A percentile compares a stretch with the other conserved stretches of the same genome.
These are phyloP conservation scores for Acrocyrtus sp. DNA, from an alignment of 2,888 invertebrate genomes.

Conservation along the genomic window DNA sequence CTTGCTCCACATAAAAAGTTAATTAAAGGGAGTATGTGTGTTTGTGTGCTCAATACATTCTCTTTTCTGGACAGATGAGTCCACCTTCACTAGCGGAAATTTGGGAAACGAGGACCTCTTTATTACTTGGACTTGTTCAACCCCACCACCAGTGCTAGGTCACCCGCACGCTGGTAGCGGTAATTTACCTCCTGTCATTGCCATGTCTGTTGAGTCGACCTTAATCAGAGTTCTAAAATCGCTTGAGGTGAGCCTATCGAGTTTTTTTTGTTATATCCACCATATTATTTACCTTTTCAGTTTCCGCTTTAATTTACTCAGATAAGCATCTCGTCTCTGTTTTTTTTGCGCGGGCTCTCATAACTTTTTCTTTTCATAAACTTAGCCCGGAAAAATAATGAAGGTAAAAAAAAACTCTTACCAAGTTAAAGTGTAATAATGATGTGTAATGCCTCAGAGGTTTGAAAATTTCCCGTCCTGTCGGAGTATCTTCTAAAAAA, in stretches of 20 bases:
- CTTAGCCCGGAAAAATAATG: no score
- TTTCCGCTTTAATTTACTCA: neutral
- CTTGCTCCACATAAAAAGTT: neutral
- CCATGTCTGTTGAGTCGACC: slow-evolving; percentile 70
- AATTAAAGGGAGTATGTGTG: neutral
- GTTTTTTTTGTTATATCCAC: neutral
- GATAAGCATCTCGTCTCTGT: neutral
- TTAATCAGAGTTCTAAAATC: slow-evolving; percentile 69
- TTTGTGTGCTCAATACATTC: no score
- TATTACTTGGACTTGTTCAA: slow-evolving; percentile 63
- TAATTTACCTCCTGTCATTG: slow-evolving; percentile 64
- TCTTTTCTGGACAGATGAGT: no score
- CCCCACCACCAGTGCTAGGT: slow-evolving; percentile 62
- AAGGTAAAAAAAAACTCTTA: no score
- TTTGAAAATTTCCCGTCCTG: no score
- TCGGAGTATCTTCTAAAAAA: no score
- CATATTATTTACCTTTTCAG: neutral
- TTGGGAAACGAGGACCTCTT: slow-evolving; percentile 63
- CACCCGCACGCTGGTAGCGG: slow-evolving; percentile 59
- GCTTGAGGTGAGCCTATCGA: slow-evolving; percentile 68
- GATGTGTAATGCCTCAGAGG: no score
- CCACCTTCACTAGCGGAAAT: slow-evolving; percentile 60
- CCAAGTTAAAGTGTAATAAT: no score
- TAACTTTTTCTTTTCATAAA: no score
- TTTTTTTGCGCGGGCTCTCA: no score